A percentile compares a stretch with the other conserved stretches of the same genome.
These are phyloP conservation scores for Oeneis ivallda DNA, from an alignment of 2,888 invertebrate genomes.

Conservation along the genomic window DNA sequence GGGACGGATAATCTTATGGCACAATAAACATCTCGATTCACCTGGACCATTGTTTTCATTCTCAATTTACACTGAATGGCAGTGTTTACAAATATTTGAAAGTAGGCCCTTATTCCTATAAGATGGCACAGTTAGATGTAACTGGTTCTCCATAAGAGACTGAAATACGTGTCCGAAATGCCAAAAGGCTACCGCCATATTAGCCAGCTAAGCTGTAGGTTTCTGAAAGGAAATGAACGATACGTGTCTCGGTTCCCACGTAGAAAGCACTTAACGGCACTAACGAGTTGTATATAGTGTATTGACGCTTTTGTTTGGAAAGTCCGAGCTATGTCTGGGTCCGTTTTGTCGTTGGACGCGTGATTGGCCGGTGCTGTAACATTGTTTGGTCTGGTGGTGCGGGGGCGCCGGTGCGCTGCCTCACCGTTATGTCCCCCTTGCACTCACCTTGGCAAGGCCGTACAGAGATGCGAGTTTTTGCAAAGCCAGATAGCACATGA, in stretches of 20 bases:
- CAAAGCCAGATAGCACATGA: slow-evolving; percentile 74
- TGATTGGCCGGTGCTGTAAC: slow-evolving; percentile 49
- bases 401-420: slow-evolving; percentile 53
- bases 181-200: slow-evolving; percentile 59
- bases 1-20: slow-evolving; percentile 33
- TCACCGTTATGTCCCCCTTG: slow-evolving; percentile 77
- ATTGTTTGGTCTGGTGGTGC: slow-evolving; percentile 48
- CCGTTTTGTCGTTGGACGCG: slow-evolving; percentile 50
- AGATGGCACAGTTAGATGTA: slow-evolving; percentile 62
- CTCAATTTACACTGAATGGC: slow-evolving; percentile 11
- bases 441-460: slow-evolving; percentile 81
- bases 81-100: slow-evolving; percentile 60
- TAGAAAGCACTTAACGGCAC: slow-evolving; percentile 43
- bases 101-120: slow-evolving; percentile 43
- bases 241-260: slow-evolving; percentile 60
- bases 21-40: slow-evolving; percentile 15
- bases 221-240: slow-evolving; percentile 69
- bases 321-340: slow-evolving; percentile 33
- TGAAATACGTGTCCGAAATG: slow-evolving; percentile 66
- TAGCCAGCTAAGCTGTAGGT: slow-evolving; percentile 58
- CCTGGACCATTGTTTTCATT: slow-evolving; percentile 24
- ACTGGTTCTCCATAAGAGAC: slow-evolving; percentile 56
- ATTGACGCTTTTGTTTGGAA: slow-evolving; percentile 48
- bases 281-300: slow-evolving; percentile 39
- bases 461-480: slow-evolving; percentile 76